Conservation (phyloP, 2,888 invertebrate species). For the Cryptocephalus primarius region DNA sequence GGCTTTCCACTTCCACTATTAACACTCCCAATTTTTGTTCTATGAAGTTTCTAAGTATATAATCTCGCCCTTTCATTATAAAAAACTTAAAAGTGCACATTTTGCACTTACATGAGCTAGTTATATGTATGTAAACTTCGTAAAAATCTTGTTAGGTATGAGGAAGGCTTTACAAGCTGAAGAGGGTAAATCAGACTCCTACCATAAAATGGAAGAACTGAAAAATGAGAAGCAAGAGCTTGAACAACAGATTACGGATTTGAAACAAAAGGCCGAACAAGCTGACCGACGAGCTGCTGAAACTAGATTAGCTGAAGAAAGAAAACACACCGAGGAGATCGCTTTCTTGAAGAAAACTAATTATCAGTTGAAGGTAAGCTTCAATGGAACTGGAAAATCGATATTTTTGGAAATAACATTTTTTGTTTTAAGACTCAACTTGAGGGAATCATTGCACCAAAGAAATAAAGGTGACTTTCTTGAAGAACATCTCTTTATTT, state of each 20-base stretch:
- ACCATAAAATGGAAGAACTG: constrained; percentile 61
- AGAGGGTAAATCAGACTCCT: constrained; percentile 75
- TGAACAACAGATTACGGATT: constrained; percentile 49
- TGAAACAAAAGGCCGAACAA: constrained; percentile 67
- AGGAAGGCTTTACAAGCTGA: constrained; percentile 93
- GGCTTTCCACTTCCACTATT: too few relatives aligned
- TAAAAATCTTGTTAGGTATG: constrained; percentile 41
- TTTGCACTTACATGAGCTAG: too few relatives aligned
- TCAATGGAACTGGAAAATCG: neutral
- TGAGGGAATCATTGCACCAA: constrained; percentile 89
- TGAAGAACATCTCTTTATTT: neutral
- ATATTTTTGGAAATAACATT: neutral
- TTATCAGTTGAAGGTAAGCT: constrained; percentile 72
- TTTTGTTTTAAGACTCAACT: constrained; percentile 64
- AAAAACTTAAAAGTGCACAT: too few relatives aligned
- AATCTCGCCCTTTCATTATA: too few relatives aligned
- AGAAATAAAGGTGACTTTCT: constrained; percentile 51
- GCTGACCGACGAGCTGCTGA: constrained; percentile 74
- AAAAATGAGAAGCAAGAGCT: constrained; percentile 54
- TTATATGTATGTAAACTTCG: too few relatives aligned
- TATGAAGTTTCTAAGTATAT: too few relatives aligned
- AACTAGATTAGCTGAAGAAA: constrained; percentile 77
- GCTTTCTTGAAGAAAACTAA: constrained; percentile 89
- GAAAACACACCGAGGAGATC: constrained; percentile 86
- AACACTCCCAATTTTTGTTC: too few relatives aligned